Conservation (phyloP, 1,140 invertebrate species). For the Cotesia chilonis region DNA sequence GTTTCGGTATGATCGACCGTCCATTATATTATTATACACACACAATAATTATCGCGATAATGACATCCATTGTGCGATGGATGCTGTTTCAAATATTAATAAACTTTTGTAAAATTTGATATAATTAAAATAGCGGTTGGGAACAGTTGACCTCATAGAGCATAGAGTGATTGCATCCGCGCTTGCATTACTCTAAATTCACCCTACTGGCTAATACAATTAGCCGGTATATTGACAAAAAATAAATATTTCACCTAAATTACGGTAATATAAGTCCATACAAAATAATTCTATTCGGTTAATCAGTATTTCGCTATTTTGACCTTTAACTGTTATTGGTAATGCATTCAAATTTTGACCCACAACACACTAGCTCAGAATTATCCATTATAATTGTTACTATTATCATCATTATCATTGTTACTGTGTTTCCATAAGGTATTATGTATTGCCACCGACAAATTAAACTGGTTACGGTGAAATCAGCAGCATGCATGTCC, state of each 20-base stretch:
- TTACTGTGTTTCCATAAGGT: background rate
- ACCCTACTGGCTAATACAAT: too few relatives aligned
- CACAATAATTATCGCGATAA: too few relatives aligned
- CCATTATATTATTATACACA: too few relatives aligned
- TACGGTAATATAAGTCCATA: slow-evolving; percentile 5
- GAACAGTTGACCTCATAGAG: too few relatives aligned
- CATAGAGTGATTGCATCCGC: too few relatives aligned
- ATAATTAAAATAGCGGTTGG: too few relatives aligned
- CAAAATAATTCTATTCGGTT: slow-evolving; percentile 23
- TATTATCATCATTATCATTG: background rate
- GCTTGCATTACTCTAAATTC: too few relatives aligned
- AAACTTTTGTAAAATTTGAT: too few relatives aligned
- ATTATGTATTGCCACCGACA: slow-evolving; percentile 23
- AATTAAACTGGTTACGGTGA: slow-evolving; percentile 50
- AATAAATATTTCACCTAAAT: background rate
- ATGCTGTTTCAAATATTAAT: too few relatives aligned
- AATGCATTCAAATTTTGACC: slow-evolving; percentile 34
- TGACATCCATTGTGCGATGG: too few relatives aligned
- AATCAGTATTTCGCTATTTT: slow-evolving; percentile 31
- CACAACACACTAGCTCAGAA: slow-evolving; percentile 10
- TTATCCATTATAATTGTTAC: too few relatives aligned
- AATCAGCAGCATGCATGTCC: slow-evolving; percentile 43
- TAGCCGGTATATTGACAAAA: background rate
- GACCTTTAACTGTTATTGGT: slow-evolving; percentile 36
- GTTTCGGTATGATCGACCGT: too few relatives aligned